These are phyloP conservation scores for Platichthys stellatus DNA, from an alignment of 2,113 vertebrate species.

Conservation along the genomic window DNA sequence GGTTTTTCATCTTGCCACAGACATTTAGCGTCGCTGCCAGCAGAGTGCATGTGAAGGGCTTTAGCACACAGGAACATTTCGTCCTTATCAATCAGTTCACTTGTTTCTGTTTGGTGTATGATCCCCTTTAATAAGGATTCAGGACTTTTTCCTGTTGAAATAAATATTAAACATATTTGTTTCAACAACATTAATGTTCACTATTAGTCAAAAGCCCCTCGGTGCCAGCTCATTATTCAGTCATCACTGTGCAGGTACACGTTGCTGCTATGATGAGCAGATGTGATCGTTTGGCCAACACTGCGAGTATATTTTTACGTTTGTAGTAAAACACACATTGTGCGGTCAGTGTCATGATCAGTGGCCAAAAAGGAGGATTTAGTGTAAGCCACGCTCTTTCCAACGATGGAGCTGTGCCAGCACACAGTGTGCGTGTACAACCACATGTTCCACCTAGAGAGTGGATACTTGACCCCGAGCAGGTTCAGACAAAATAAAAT, in stretches of 20 bases:
- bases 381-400: conserved; percentile 50
- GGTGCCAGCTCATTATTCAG: not conserved
- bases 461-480: too few relatives aligned
- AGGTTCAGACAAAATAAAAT: too few relatives aligned
- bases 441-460: not conserved
- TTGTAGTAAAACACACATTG: not conserved
- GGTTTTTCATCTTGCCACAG: conserved; percentile 13
- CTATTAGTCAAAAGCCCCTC: conserved; percentile 6
- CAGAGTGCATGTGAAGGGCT: not conserved
- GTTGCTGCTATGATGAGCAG: conserved; percentile 15
- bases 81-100: not conserved
- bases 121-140: not conserved
- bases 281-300: conserved; percentile 32
- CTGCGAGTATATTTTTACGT: not conserved
- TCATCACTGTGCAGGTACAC: not conserved
- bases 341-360: conserved; percentile 44
- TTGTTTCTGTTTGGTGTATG: not conserved
- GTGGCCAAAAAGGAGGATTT: conserved; percentile 59
- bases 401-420: not conserved
- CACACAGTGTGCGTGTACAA: not conserved
- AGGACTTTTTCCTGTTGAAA: not conserved
- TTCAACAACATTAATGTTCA: conserved; percentile 16
- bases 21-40: not conserved
- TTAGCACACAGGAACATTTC: not conserved
- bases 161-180: not conserved